Evolutionary conservation across 1,140 invertebrate species (phyloP), one percentile per base, ranked within the genome.

Genomic region (Akabosia matsudoensis): DNA sequence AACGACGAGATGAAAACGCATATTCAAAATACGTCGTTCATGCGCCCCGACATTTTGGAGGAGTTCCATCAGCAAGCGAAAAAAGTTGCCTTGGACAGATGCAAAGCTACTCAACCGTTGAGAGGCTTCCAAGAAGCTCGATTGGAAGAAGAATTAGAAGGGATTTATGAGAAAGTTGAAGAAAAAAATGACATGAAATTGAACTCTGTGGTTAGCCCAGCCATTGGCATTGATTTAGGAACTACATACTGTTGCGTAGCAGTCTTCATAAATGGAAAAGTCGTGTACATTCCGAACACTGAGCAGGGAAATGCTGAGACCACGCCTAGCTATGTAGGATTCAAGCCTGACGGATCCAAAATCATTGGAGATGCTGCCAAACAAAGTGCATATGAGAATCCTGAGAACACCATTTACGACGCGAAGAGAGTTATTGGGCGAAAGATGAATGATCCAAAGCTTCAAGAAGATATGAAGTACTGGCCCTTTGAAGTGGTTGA

Each of bases 381-480:
- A 24, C 13, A 72, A 34, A 34, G 24, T 14, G 33, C 70, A 3
- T 24, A 37, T 34, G 10, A 24, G n/a, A 7, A 37, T 14, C 31
- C 70, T 14, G 70, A 72, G 26, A 51, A 18, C 33, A 45, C 33
- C n/a, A 72, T 72, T 28, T 72, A 22, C 26, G 70, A 72, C 70
- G 70, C 70, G n/a, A 72, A 72, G 70, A 4, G 70, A 37, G 52
- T 88, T 31, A 97, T 97, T 85, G 95, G 95, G 73, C 91, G 95
- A 84, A 91, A 93, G 79, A 97, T 94, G 83, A 93, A 97, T 76
- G 96, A 98, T 85, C 80, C 89, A 13, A 90, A 91, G 24, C 92
- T 97, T 51, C 94, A 97, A 87, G 88, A 89, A 45, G 96, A 98
- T 83, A 97, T 97, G 93, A 97, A 96, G 86, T 93, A 96, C 85